Evolutionary conservation across 2,888 invertebrate species (phyloP), one percentile per base, ranked within the genome.

Genomic region (Copidosoma aretas): DNA sequence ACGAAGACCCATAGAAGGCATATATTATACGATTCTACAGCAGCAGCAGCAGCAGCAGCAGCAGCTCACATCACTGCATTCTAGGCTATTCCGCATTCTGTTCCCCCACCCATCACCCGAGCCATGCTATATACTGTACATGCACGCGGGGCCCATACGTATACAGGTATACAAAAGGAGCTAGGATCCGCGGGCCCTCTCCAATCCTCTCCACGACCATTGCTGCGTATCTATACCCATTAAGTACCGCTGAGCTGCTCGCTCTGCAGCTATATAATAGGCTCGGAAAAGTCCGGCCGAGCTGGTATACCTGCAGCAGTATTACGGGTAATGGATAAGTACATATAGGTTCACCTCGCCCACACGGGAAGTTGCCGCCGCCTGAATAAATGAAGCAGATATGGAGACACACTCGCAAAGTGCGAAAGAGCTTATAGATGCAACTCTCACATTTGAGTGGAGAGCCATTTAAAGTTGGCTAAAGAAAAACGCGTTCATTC

Each of bases 51-150:
- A n/a, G n/a, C n/a, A n/a, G n/a, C n/a, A n/a, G 43, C 32, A 32
- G 32, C 32, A 32, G 79, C 79, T 82, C 82, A 80, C 82, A 82
- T 83, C 82, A 82, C 83, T 32, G 32, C 32, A 83, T 83, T 83
- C 83, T 83, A 83, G 83, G 83, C 83, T 84, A 84, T 84, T 84
- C 83, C 83, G 83, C 83, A 83, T 84, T 83, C 83, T 84, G 77
- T 84, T 84, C 83, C 78, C 83, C 83, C 82, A 80, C 83, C 43
- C 73, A n/a, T n/a, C n/a, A 63, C 64, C 54, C 17, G 3, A 15
- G 39, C 39, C 58, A 19, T 10, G 17, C 22, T 14, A 12, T 12
- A 52, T n/a, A n/a, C n/a, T n/a, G n/a, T n/a, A n/a, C n/a, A n/a
- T n/a, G n/a, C n/a, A n/a, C n/a, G n/a, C n/a, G n/a, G n/a, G n/a